Percentiles rank a stretch among this genome's conserved stretches.
Conservation (phyloP, 2,888 invertebrate species). For the Thelaira solivaga region DNA sequence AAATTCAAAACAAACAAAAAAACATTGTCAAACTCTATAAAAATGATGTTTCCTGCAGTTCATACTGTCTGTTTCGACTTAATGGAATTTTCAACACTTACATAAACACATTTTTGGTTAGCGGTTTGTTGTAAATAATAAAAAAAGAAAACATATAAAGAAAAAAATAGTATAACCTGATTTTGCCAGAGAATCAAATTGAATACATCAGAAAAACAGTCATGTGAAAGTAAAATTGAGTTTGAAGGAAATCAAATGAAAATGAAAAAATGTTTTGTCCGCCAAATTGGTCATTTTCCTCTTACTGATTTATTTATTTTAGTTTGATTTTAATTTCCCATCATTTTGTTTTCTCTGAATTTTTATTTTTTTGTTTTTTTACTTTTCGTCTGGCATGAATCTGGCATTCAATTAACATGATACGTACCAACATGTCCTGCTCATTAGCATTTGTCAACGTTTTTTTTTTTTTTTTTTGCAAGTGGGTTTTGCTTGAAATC, state of each 20-base stretch:
- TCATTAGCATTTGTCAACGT: slow-evolving; percentile 61
- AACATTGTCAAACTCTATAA: slow-evolving; percentile 35
- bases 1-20: neutral
- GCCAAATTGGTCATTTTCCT: slow-evolving; percentile 31
- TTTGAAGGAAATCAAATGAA: slow-evolving; percentile 49
- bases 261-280: slow-evolving; percentile 34
- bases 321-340: slow-evolving; percentile 1
- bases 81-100: slow-evolving; percentile 42
- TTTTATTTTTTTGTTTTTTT: no score
- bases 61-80: slow-evolving; percentile 15
- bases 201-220: neutral
- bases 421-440: slow-evolving; percentile 53
- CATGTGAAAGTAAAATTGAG: slow-evolving; percentile 58
- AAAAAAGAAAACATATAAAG: neutral
- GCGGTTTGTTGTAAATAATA: neutral
- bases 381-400: slow-evolving; percentile 8
- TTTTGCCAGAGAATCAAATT: slow-evolving; percentile 6
- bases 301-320: neutral
- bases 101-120: slow-evolving; percentile 4
- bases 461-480: slow-evolving; percentile 6
- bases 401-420: slow-evolving; percentile 52
- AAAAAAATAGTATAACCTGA: slow-evolving; percentile 41
- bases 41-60: slow-evolving; percentile 9
- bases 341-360: slow-evolving; percentile 26
- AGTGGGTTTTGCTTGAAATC: neutral